Base-by-base conservation (phyloP, 2,888 invertebrate species). In the Dolomedes plantarius region DNA sequence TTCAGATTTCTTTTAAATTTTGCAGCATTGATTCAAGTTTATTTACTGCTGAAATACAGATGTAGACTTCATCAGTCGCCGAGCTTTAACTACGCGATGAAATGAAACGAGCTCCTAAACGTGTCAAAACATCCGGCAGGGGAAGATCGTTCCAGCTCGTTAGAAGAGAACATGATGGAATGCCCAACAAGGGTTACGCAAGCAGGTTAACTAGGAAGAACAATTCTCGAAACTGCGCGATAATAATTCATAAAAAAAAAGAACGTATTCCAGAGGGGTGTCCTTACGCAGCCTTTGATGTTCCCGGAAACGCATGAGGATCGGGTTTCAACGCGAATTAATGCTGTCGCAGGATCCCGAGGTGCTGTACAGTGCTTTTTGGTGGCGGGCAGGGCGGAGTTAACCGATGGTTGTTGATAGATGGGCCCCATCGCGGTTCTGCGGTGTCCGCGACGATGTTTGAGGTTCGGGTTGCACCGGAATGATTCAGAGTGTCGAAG, bases 191-290 rank as follows among this genome's bases (percentile, higher is more conserved):
- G 56, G 56, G 56, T 56, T 56, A 56, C 56, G 23, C 56, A 56
- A 56, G 56, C 56, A 56, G 56, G 56, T 56, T 56, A 56, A 56
- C 56, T 56, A 56, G 56, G 3, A 56, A 56, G 56, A 56, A 56
- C 56, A 56, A 56, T 56, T 56, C 56, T 2, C 2, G 23, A 56
- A 56, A 56, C 56, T 5, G 56, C 3, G 3, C 5, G 19, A 23
- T 23, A 7, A 23, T 56, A 56, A 23, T 23, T 56, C 56, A 2
- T 2, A 23, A 56, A 16, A 23, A 23, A 6, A 19, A 56, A 56
- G 3, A 56, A 56, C 56, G 23, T 56, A 5, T 23, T 23, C 6
- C 23, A 6, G 16, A 2, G 6, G 23, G 2, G 23, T 56, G 1
- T 56, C 5, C 19, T 56, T 23, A 19, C 56, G 56, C 1, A 56